These are phyloP conservation scores for Melipona quadrifasciata DNA, from an alignment of 1,140 invertebrate species.

Conservation along the genomic window DNA sequence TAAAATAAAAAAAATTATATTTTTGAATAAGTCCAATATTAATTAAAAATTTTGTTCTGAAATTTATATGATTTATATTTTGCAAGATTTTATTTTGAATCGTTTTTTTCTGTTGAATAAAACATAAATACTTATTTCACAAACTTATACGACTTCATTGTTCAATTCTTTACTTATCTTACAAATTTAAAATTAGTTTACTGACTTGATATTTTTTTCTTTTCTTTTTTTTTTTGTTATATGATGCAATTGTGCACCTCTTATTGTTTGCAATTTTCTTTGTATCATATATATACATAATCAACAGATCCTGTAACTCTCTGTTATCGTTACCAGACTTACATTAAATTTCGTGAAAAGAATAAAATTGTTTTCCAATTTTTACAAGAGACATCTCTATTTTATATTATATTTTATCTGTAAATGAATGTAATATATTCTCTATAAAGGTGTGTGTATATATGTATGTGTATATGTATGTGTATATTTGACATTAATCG, in stretches of 20 bases:
- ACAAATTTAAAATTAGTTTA: neutral
- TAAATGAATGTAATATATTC: constrained; percentile 49
- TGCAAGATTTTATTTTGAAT: neutral
- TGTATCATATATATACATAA: neutral
- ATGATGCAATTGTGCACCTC: neutral
- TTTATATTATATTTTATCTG: constrained; percentile 17
- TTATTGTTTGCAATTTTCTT: neutral
- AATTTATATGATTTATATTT: neutral
- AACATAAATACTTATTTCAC: neutral
- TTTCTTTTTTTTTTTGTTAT: too few species aligned
- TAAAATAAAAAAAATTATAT: neutral
- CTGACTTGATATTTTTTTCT: too few species aligned
- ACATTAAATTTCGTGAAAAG: neutral
- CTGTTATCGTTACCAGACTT: neutral
- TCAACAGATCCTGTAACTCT: neutral
- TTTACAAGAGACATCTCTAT: constrained; percentile 15
- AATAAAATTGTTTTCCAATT: neutral
- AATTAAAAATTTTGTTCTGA: neutral
- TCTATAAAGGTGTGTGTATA: constrained; percentile 29
- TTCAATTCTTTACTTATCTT: neutral
- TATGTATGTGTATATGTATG: constrained; percentile 7
- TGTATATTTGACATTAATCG: constrained; percentile 49
- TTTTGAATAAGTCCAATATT: neutral
- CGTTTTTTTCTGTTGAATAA: too few species aligned
- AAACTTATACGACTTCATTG: neutral